A percentile compares a stretch with the other conserved stretches of the same genome.
Conservation (phyloP, 1,140 invertebrate genomes). For the Pseudomyrmex pallidus region DNA sequence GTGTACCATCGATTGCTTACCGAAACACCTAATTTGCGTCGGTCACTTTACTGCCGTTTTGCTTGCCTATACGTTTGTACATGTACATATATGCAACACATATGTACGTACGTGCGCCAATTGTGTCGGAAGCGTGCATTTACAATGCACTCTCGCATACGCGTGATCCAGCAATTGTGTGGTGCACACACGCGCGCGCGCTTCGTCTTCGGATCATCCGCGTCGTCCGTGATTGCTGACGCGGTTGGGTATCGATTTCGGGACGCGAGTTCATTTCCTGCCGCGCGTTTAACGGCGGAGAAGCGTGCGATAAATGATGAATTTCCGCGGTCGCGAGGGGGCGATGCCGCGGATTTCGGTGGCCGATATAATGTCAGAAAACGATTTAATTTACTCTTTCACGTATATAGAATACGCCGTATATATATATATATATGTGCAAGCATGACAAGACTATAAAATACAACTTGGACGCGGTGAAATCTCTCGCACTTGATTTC, state of each 20-base stretch:
- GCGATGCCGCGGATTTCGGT: neutral
- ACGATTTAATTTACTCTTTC: neutral
- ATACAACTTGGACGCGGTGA: too few relatives aligned
- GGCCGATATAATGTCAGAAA: neutral
- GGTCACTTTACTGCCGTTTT: neutral
- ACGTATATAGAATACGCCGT: too few relatives aligned
- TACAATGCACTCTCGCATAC: neutral
- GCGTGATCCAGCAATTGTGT: slow-evolving; percentile 6
- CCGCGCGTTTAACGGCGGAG: neutral
- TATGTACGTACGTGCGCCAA: neutral
- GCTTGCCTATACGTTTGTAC: neutral
- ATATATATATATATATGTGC: too few relatives aligned
- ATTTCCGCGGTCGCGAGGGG: neutral
- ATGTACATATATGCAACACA: too few relatives aligned
- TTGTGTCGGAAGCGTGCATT: neutral
- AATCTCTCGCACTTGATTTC: too few relatives aligned
- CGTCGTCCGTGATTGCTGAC: slow-evolving; percentile 13
- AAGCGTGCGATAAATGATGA: slow-evolving; percentile 23
- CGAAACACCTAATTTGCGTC: slow-evolving; percentile 35
- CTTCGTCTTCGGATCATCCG: slow-evolving; percentile 5
- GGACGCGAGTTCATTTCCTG: slow-evolving; percentile 4
- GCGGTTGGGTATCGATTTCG: slow-evolving; percentile 33
- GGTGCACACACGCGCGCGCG: neutral
- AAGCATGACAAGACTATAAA: too few relatives aligned
- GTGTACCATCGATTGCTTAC: slow-evolving; percentile 17